These are phyloP conservation scores for Echinometra lucunter DNA, from an alignment of 53 echinoderm and acorn worm genomes.

Conservation along the genomic window DNA sequence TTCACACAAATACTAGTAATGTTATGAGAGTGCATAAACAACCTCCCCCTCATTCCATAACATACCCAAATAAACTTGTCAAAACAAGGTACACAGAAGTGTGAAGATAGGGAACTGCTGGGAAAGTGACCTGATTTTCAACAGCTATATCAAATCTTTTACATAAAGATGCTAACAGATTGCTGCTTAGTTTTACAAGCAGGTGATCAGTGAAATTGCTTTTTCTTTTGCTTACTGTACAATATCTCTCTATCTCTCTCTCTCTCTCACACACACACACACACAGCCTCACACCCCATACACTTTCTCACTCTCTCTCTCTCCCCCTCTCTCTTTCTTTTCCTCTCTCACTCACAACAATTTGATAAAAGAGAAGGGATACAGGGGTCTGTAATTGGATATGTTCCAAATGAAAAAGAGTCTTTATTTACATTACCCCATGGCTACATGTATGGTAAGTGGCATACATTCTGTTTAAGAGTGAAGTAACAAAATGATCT, in stretches of 20 bases:
- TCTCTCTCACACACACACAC: too few species aligned
- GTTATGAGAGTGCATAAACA: too few species aligned
- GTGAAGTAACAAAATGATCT: not conserved
- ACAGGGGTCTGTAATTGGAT: not conserved
- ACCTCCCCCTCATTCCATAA: too few species aligned
- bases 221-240: not conserved
- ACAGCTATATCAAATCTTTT: not conserved
- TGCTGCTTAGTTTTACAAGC: not conserved
- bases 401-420: not conserved
- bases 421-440: not conserved
- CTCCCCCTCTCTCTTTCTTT: too few species aligned
- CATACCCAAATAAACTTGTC: not conserved
- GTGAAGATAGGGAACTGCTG: not conserved
- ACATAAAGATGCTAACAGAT: not conserved
- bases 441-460: not conserved
- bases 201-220: not conserved
- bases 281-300: too few species aligned
- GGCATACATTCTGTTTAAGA: not conserved
- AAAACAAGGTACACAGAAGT: not conserved
- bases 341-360: too few species aligned
- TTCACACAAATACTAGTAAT: too few species aligned
- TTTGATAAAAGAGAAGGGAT: not conserved
- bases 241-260: too few species aligned
- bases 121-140: not conserved
- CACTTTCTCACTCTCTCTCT: too few species aligned